Base-by-base conservation (phyloP, 2,797 vertebrate species). In the Megaceryle alcyon region DNA sequence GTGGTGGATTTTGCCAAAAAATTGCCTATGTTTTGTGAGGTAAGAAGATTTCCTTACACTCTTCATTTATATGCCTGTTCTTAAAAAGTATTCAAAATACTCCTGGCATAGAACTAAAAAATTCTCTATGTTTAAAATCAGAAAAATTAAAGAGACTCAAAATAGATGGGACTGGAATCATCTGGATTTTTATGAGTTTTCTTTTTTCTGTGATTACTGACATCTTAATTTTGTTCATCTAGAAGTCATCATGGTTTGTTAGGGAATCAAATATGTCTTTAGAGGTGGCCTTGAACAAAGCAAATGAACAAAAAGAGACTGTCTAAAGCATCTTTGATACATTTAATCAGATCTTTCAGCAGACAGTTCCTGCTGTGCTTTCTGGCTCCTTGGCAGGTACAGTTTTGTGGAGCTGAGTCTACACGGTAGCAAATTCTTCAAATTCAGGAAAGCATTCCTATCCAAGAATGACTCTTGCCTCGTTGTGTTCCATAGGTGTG, bases 1-100 rank as follows among this genome's bases (percentile, higher is more conserved):
- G 99, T 99, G 98, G 99, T 99, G 98, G 99, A 99, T 98, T 99
- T 99, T 99, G 99, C 99, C 99, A 99, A 99, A 99, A 99, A 99
- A 98, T 98, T 99, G 98, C 99, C 99, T 97, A 99, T 99, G 99
- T 99, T 99, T 97, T 99, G 99, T 98, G 99, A 99, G 99, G 99
- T 99, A 94, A 98, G 98, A 75, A 90, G 68, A 88, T 51, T 73
- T 90, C 77, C 86, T 73, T 94, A 77, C 63, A 19, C 57, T 76
- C 79, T 41, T 93, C 28, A 33, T 92, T 90, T 83, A 69, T 72
- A 88, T 81, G 71, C 71, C 51, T 88, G 14, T 73, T 83, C 51
- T 84, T 93, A 70, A 88, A 78, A 83, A 37, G 43, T 48, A 31
- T 43, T 65, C 35, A 68, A 59, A 88, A 57, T 79, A 65, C 16